Base-by-base conservation (phyloP, 2,113 vertebrate species). In the Hylia prasina region DNA sequence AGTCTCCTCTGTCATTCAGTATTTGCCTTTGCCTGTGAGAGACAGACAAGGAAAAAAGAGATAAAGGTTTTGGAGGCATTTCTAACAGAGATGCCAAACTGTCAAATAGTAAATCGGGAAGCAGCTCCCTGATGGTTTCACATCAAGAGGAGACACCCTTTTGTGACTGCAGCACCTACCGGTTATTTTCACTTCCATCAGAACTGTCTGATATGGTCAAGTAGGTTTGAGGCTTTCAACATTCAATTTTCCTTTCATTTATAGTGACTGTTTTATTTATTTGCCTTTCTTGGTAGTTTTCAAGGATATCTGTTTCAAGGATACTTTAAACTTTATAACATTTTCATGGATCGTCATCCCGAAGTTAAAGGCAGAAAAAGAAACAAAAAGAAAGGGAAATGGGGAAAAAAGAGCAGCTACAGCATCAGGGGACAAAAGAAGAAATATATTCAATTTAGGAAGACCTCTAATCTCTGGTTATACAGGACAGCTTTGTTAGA, bases 401-500 rank as follows among this genome's bases (percentile, higher is more conserved):
- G 15, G 37, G 21, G 3, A 2, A 21, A n/a, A 45, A 64, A 89
- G 82, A 93, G 80, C 82, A 96, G 66, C 89, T 79, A 90, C 18
- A 66, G 40, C 90, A 70, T 80, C 37, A 45, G 39, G 79, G 66
- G 47, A 92, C 91, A 97, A 97, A 97, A 72, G 92, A 81, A 82
- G 40, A 90, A 93, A 93, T 93, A 65, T 64, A 84, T 97, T 96
- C 80, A 60, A 77, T 97, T 96, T 95, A 78, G 86, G 89, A 93
- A 93, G 92, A 90, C 87, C 89, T 69, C 93, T 97, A 95, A 97
- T 98, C 97, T 96, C 93, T 89, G 65, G 90, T 94, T 91, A 89
- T 96, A 85, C 95, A 96, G 97, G 94, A 90, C 91, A 96, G 95
- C 96, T 96, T 97, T 97, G 87, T 89, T 94, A 95, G 96, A 97